A percentile compares a stretch with the other conserved stretches of the same genome.
These are phyloP conservation scores for Pogonomyrmex californicus DNA, from an alignment of 1,140 invertebrate genomes.

Conservation along the genomic window DNA sequence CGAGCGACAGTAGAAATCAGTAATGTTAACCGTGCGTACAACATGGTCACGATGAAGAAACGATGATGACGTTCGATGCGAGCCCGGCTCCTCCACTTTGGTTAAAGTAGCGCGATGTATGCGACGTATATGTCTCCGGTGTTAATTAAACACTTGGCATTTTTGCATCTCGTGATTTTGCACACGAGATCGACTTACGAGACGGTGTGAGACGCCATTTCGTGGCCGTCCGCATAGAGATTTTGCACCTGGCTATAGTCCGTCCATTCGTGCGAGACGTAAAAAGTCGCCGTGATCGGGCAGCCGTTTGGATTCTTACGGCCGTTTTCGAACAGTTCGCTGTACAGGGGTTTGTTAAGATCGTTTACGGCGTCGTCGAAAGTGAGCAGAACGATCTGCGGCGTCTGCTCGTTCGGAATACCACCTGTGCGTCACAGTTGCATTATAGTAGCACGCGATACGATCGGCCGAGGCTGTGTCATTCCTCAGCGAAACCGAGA, in stretches of 20 bases:
- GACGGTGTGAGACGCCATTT: slow-evolving; percentile 98
- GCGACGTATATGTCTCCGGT: not conserved
- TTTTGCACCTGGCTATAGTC: slow-evolving; percentile 99
- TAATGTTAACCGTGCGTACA: not conserved
- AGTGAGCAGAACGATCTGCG: slow-evolving; percentile 96
- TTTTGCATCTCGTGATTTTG: slow-evolving; percentile 4
- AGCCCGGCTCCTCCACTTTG: not conserved
- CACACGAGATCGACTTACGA: slow-evolving; percentile 92
- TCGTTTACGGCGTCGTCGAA: slow-evolving; percentile 98
- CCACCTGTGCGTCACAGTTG: slow-evolving; percentile 88
- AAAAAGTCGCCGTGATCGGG: slow-evolving; percentile 98
- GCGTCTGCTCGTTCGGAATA: slow-evolving; percentile 92
- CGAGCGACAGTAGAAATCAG: slow-evolving; percentile 32
- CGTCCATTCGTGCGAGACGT: slow-evolving; percentile 99
- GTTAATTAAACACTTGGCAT: slow-evolving; percentile 21
- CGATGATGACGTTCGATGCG: slow-evolving; percentile 67
- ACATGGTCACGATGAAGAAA: slow-evolving; percentile 32
- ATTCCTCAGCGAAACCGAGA: slow-evolving; percentile 6
- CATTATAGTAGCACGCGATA: slow-evolving; percentile 13
- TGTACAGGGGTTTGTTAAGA: slow-evolving; percentile 96
- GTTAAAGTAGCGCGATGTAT: slow-evolving; percentile 42
- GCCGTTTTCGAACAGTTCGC: slow-evolving; percentile 95
- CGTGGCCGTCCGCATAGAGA: slow-evolving; percentile 96
- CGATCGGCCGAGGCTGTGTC: slow-evolving; percentile 7
- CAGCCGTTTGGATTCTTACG: slow-evolving; percentile 98